Percentiles rank a stretch among this genome's conserved stretches.
These are phyloP conservation scores for Aphelocoma californica DNA, from an alignment of 2,797 vertebrate species.

Conservation along the genomic window DNA sequence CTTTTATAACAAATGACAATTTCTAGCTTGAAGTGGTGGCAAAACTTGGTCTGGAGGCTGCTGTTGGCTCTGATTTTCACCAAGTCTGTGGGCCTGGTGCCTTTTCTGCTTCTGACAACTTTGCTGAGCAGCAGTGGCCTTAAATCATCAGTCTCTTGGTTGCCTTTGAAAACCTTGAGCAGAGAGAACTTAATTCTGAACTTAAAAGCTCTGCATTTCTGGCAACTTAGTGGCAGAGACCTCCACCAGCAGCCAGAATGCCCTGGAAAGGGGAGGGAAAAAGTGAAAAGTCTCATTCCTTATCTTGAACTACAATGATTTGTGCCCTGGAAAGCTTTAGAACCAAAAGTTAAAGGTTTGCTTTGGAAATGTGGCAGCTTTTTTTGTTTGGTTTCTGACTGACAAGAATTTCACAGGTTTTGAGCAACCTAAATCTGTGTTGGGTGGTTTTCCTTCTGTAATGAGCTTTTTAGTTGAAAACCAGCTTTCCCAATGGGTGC, in stretches of 20 bases:
- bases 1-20: accelerated
- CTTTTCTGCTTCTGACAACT: not conserved
- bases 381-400: not conserved
- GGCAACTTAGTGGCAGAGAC: not conserved
- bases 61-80: not conserved
- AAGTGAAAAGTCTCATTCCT: not conserved
- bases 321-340: not conserved
- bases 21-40: not conserved
- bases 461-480: not conserved
- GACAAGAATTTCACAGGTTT: not conserved
- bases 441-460: not conserved
- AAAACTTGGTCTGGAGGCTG: not conserved
- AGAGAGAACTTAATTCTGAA: not conserved
- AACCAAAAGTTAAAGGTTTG: not conserved
- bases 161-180: not conserved
- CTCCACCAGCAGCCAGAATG: not conserved
- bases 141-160: not conserved
- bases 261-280: not conserved
- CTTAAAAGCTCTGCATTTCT: not conserved
- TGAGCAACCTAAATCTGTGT: not conserved
- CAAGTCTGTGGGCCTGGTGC: not conserved
- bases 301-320: not conserved
- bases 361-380: not conserved
- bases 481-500: not conserved
- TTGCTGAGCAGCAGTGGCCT: not conserved